phyloP scores from a whole-genome alignment of 2,888 invertebrate genomes.

The Phanerotoma sp. region DNA sequence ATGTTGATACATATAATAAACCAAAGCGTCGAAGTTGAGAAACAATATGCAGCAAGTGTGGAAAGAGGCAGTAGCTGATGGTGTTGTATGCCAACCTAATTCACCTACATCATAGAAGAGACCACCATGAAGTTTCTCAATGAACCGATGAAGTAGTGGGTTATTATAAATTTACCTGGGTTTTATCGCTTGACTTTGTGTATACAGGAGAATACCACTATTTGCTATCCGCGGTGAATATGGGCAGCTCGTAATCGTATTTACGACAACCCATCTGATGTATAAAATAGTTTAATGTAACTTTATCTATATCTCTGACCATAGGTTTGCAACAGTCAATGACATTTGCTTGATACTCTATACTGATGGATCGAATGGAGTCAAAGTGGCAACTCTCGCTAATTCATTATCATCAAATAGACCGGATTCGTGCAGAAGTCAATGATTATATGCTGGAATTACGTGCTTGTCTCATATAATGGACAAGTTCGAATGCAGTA shows the following conservation, averaged over 20 bases:
- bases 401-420: too few relatives aligned
- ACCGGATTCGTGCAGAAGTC: too few relatives aligned
- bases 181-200: slow-evolving; percentile 4
- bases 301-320: not conserved
- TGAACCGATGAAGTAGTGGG: not conserved
- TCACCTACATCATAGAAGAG: too few relatives aligned
- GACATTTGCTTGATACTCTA: not conserved
- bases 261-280: slow-evolving; percentile 21
- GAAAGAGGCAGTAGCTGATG: too few relatives aligned
- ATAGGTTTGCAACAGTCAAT: not conserved
- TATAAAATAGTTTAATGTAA: slow-evolving; percentile 20
- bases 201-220: not conserved
- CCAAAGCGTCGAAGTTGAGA: too few relatives aligned
- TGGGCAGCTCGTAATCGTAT: slow-evolving; percentile 29
- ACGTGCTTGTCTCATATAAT: too few relatives aligned
- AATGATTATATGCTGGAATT: too few relatives aligned
- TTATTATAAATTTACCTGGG: slow-evolving; percentile 12
- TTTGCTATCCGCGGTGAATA: slow-evolving; percentile 14
- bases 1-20: too few relatives aligned
- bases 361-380: slow-evolving; percentile 6
- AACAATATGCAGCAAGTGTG: too few relatives aligned
- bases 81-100: too few relatives aligned
- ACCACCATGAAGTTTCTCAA: not conserved
- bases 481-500: too few relatives aligned
- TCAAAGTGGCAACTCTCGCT: not conserved